These are phyloP conservation scores for Ormyrus labotus DNA, from an alignment of 2,888 invertebrate species.

Conservation along the genomic window DNA sequence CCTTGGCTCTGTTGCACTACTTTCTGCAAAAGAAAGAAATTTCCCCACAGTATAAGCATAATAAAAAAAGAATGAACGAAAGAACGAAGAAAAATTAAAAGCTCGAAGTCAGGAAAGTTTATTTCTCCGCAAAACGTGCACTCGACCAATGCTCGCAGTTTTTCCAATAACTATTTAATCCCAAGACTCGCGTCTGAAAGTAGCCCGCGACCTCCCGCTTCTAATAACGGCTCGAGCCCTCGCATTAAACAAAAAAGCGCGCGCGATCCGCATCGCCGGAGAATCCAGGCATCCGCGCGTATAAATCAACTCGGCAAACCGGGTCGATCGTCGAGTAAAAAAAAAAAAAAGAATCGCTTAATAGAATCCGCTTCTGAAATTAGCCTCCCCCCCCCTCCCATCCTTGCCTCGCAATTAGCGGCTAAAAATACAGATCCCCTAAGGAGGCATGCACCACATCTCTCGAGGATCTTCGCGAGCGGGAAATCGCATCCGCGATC, in stretches of 20 bases:
- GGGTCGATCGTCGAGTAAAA: not conserved
- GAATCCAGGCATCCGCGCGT: not conserved
- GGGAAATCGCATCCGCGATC: conserved; percentile 61
- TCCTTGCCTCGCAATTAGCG: conserved; percentile 32
- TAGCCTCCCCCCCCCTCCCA: not conserved
- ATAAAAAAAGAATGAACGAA: not conserved
- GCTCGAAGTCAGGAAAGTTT: too few species aligned
- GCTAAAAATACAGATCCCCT: conserved; percentile 53
- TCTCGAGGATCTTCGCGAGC: conserved; percentile 58
- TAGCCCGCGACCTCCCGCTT: too few species aligned
- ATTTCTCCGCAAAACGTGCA: too few species aligned
- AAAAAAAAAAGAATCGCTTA: conserved; percentile 3
- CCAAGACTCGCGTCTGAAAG: too few species aligned
- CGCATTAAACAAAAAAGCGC: too few species aligned
- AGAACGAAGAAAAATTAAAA: too few species aligned
- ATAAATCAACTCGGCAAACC: conserved; percentile 6
- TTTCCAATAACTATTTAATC: too few species aligned
- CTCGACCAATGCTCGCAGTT: too few species aligned
- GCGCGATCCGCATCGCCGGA: too few species aligned
- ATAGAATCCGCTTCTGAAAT: conserved; percentile 34
- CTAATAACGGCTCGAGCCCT: not conserved
- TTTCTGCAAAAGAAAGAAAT: too few species aligned
- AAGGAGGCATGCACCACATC: conserved; percentile 51
- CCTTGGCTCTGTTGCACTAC: too few species aligned
- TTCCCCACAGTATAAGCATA: not conserved